These are phyloP conservation scores for Coranthus polyacanthus DNA, from an alignment of 2,797 vertebrate species.

Conservation along the genomic window DNA sequence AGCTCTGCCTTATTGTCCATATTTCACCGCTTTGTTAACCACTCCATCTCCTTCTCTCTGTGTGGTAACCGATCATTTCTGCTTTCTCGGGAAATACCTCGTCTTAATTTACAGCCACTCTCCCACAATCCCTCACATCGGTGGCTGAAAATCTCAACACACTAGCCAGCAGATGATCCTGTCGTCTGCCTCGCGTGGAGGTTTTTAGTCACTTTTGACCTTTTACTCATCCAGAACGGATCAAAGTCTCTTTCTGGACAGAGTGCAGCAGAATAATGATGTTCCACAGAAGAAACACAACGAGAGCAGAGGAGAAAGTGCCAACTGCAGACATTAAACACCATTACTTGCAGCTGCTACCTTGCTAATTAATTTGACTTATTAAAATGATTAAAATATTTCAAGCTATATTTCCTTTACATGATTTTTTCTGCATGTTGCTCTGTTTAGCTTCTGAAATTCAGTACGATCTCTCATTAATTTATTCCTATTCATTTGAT, in stretches of 20 bases:
- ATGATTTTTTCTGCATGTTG: too few species aligned
- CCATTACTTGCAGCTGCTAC: too few species aligned
- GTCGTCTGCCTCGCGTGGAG: background rate
- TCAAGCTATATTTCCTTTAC: too few species aligned
- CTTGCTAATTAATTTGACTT: too few species aligned
- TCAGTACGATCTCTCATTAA: too few species aligned
- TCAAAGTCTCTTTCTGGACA: slow-evolving; percentile 14
- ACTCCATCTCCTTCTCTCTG: slow-evolving; percentile 37
- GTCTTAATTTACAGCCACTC: slow-evolving; percentile 28
- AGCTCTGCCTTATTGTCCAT: slow-evolving; percentile 59
- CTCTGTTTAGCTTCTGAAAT: too few species aligned
- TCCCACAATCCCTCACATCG: slow-evolving; percentile 42
- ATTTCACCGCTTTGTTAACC: slow-evolving; percentile 64
- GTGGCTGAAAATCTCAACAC: background rate
- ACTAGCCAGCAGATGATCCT: slow-evolving; percentile 15
- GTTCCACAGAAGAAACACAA: too few species aligned
- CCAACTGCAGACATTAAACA: too few species aligned
- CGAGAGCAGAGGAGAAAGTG: too few species aligned
- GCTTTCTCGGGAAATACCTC: slow-evolving; percentile 51
- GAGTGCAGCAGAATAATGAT: too few species aligned
- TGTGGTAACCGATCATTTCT: slow-evolving; percentile 37
- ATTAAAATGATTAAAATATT: too few species aligned
- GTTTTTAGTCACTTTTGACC: slow-evolving; percentile 19
- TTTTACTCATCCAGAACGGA: slow-evolving; percentile 7
- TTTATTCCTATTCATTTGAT: too few species aligned